A percentile compares a stretch with the other conserved stretches of the same genome.
Conservation (phyloP, 1,140 invertebrate genomes). For the Macrotrachela quadricornifera region DNA sequence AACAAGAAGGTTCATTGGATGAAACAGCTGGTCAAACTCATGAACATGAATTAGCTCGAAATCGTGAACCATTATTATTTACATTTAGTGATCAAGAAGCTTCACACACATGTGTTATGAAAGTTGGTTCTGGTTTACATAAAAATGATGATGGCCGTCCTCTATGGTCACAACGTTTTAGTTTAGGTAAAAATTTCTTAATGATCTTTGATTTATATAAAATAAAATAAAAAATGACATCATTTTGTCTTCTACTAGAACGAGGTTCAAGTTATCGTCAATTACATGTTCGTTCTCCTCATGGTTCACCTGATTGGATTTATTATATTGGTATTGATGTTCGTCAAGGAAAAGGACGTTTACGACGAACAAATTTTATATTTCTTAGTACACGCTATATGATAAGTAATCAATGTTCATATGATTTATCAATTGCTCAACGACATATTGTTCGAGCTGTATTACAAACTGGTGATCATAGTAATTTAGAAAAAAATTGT, state of each 20-base stretch:
- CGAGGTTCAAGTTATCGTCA: too few species aligned
- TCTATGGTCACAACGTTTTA: conserved; percentile 4
- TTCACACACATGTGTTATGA: conserved; percentile 12
- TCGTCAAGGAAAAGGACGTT: conserved; percentile 59
- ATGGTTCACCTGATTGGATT: conserved; percentile 29
- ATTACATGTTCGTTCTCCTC: too few species aligned
- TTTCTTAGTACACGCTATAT: conserved; percentile 76
- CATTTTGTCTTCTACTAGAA: too few species aligned
- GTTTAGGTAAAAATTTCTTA: too few species aligned
- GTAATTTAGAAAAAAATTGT: conserved; percentile 14
- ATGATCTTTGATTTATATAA: too few species aligned
- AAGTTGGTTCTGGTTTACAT: neutral
- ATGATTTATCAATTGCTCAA: conserved; percentile 62
- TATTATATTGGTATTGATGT: conserved; percentile 57
- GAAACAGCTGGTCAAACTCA: conserved; percentile 76
- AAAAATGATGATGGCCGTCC: neutral
- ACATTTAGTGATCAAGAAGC: conserved; percentile 69
- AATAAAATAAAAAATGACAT: too few species aligned
- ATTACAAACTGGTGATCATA: neutral
- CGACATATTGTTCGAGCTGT: conserved; percentile 18
- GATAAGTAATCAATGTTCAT: conserved; percentile 66
- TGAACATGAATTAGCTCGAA: conserved; percentile 74
- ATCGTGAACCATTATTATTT: conserved; percentile 75
- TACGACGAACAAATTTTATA: conserved; percentile 67
- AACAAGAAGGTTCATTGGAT: conserved; percentile 8